Evolutionary conservation across 1,140 invertebrate genomes (phyloP), one percentile per base, ranked within the genome.

Genomic region (Zaprionus tsacasi): DNA sequence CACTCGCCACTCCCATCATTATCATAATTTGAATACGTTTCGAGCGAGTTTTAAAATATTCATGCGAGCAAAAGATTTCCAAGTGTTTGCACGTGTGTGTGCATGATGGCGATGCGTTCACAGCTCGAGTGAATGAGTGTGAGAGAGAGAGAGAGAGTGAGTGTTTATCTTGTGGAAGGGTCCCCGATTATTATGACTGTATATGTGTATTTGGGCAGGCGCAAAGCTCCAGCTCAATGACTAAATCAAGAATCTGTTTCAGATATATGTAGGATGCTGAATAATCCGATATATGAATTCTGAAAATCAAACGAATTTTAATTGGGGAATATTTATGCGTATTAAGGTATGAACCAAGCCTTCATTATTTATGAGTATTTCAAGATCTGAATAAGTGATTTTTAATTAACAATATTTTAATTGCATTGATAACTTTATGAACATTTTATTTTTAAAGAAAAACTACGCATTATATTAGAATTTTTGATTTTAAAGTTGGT

Each of bases 21-120:
- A 87, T 87, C 83, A 87, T 87, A 87, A 87, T 87, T 87, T 87
- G 80, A 80, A 82, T 87, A 78, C 64, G 82, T 73, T 76, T 64
- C 40, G 64, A 67, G 73, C 61, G 75, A 73, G 78, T 73, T 88
- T 87, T 87, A 88, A 87, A 87, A 87, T 83, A 87, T 87, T 87
- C 83, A 87, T 88, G 70, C 61, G 77, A 88, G 80, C 73, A 69
- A 80, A 73, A 72, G 64, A 77, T 78, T 77, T 71, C 82, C 80
- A 83, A 87, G 83, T 83, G 80, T 76, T 56, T 43, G 64, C 83
- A 87, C 83, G 83, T 87, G 83, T 78, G 79, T 67, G 63, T 80
- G 76, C 78, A 79, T 82, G 69, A 75, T 72, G 54, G 12, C 54
- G 54, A 11, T 38, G 59, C 67, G 63, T 2, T 30, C 27, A 3